Base-by-base conservation (phyloP, 2,797 vertebrate genomes). In the Mormyrus proboscirostris region DNA sequence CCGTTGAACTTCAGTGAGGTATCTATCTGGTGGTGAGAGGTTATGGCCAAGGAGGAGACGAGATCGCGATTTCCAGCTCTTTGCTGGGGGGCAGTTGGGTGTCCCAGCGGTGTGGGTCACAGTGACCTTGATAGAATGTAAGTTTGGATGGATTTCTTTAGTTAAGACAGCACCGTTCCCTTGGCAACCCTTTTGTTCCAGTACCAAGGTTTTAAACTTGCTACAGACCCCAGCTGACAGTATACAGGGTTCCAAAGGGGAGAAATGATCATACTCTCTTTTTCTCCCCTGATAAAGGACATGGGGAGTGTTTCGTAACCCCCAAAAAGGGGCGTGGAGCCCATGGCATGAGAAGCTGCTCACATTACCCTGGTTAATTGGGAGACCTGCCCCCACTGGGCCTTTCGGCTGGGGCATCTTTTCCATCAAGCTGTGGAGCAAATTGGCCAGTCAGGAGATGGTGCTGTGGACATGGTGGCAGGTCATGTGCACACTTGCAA, bases 341-440 rank as follows among this genome's bases (percentile, higher is more conserved):
- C 95, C 92, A 92, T 95, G 95, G 95, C 94, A 69, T 93, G 91
- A 90, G 89, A 88, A 90, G 91, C 91, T 90, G 85, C 93, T 94
- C 93, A 93, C 91, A 95, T 96, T 96, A 95, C 94, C 94, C 90
- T 89, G 93, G 94, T 95, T 95, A 96, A 96, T 96, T 96, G 95
- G 95, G 91, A 92, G 92, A 69, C 91, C 93, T 62, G 62, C 89
- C 57, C 89, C 90, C 90, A 89, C 90, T 89, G 90, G 92, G 92
- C 91, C 91, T 89, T 79, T 38, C 29, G 76, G 89, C 44, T 16
- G 33, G 89, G 91, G 62, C 79, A 89, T 57, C 79, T 89, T 73
- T 87, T 65, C 82, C 89, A 88, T 53, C 41, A 82, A 89, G 92
- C 47, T 57, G 53, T 89, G 91, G 90, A 93, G 91, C 91, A 94